phyloP scores from a whole-genome alignment of 2,113 vertebrate genomes.

The Acrocephalus arundinaceus region DNA sequence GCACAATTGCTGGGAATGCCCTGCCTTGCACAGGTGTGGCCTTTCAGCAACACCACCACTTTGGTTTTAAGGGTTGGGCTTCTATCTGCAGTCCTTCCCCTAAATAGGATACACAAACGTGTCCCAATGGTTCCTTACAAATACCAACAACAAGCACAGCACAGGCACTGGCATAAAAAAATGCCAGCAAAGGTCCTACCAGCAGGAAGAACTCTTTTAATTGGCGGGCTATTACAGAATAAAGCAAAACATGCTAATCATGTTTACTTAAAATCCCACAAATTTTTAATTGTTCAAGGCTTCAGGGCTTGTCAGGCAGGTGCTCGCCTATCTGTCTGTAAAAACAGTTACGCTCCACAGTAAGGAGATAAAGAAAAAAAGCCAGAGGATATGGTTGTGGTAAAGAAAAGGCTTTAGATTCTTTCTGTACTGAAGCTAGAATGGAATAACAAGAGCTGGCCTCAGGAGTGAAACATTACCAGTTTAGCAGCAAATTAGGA shows the following conservation, averaged over 20 bases:
- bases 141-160: neutral
- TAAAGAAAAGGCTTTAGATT: neutral
- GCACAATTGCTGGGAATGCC: neutral
- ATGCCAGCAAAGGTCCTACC: neutral
- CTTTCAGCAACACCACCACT: fast-evolving
- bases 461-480: neutral
- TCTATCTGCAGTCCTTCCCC: neutral
- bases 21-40: fast-evolving
- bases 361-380: neutral
- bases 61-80: neutral
- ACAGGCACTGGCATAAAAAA: neutral
- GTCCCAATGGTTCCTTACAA: neutral
- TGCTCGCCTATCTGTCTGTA: neutral
- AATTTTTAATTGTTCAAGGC: neutral
- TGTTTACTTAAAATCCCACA: neutral
- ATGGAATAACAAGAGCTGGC: neutral
- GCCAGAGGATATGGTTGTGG: neutral
- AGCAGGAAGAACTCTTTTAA: neutral
- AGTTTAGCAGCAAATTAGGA: neutral
- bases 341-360: neutral
- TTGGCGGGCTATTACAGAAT: neutral
- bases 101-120: too few species aligned
- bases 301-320: neutral
- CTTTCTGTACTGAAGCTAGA: neutral
- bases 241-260: neutral